phyloP scores from a whole-genome alignment of 2,797 vertebrate species.

The Tenualosa thibaudeaui region DNA sequence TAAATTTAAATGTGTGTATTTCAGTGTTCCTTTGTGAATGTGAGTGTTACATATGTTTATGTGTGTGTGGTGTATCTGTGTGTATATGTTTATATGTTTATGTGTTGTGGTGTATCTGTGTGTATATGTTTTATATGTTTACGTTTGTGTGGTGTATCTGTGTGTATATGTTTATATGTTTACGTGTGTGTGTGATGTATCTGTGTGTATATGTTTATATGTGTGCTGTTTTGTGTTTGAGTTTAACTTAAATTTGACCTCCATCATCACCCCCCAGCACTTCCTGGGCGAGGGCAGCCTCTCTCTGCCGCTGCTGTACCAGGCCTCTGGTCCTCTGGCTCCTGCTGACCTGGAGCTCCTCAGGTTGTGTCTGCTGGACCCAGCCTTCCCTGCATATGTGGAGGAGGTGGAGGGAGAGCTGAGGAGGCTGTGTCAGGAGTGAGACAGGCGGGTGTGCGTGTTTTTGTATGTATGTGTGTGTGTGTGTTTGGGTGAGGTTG shows the following conservation, averaged over 20 bases:
- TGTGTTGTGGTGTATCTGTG: background rate
- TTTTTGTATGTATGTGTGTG: constrained; percentile 44
- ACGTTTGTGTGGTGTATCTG: background rate
- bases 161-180: background rate
- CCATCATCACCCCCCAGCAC: constrained; percentile 63
- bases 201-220: background rate
- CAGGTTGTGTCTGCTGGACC: constrained; percentile 84
- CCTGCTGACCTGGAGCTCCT: constrained; percentile 77
- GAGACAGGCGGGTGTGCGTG: constrained; percentile 57
- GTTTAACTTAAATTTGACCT: background rate
- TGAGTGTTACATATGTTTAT: background rate
- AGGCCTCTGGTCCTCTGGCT: constrained; percentile 57
- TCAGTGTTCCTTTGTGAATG: background rate
- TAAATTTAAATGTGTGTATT: background rate
- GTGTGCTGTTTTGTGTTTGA: too few species aligned
- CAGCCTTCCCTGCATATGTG: constrained; percentile 85
- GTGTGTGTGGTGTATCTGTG: background rate
- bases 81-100: background rate
- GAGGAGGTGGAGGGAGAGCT: constrained; percentile 85
- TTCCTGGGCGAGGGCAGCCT: constrained; percentile 66
- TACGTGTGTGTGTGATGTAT: background rate
- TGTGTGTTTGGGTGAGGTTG: constrained; percentile 28
- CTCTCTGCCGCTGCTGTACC: constrained; percentile 63
- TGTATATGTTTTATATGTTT: background rate
- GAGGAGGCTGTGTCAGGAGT: constrained; percentile 73